Base-by-base conservation (phyloP, 2,113 vertebrate genomes). In the Lepidothrix coronata region DNA sequence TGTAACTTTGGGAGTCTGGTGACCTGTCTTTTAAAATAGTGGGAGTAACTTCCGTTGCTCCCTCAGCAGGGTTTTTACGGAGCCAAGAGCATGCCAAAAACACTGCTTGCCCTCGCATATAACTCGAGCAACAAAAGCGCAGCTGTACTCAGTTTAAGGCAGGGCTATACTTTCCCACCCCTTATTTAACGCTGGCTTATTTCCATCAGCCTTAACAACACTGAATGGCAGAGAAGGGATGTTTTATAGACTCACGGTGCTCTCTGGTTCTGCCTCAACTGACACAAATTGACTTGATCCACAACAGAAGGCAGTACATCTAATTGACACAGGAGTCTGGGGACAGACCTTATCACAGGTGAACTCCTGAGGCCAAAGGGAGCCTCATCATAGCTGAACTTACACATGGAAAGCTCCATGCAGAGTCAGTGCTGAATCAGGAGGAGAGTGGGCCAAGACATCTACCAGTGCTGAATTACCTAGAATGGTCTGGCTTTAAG, bases 11-110 rank as follows among this genome's bases (percentile, higher is more conserved):
- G 84, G 86, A 96, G 39, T 20, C 84, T 92, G 93, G 8, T 89
- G 96, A 96, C 95, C 94, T 74, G 93, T 11, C 95, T 82, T 59
- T 89, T 92, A 63, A 91, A 86, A 48, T 3, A 95, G 89, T 61
- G 93, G 87, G 68, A 95, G 91, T 72, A 85, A 84, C 94, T 94
- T 95, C 96, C 73, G 5, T 1, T 85, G 93, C 70, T 91, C 66
- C 91, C 84, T 79, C 91, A 71, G 91, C 89, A 75, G 70, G 41
- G 89, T 54, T 82, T 61, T 44, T 11, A 49, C 8, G n/a, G 89
- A 95, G 62, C 65, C 84, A 85, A 61, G 70, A 92, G 73, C 80
- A 49, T 61, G 89, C 94, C 68, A 89, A 68, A 95, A 95, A 94
- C 54, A 23, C 57, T 87, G 91, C 93, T 5, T 88, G 59, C 93